Evolutionary conservation across 2,888 invertebrate genomes (phyloP), one percentile per base, ranked within the genome.

Genomic region (Lasioglossum villosulum): DNA sequence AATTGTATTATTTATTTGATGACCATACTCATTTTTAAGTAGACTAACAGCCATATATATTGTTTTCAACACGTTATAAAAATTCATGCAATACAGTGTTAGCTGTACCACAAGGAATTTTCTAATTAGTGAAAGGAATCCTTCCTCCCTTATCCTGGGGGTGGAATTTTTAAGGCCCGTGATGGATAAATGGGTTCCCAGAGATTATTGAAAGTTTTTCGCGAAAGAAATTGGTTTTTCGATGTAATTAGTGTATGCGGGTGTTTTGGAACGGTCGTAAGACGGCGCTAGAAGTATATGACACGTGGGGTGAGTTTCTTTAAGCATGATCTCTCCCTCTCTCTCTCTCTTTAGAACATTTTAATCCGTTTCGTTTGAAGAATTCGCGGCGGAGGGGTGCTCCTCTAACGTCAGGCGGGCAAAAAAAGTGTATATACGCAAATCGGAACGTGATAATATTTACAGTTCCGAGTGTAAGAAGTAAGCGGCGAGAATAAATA

Each of bases 401-500:
- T 66, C 78, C 78, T 82, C 75, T 76, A 90, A 78, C 90, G 78
- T 82, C 78, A 80, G 75, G 52, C 77, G 75, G 76, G 56, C 71
- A 75, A 79, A 80, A 82, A 84, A 85, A 86, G 80, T 83, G 84
- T 88, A 74, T 84, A 84, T 83, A 90, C 79, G 82, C 86, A 70
- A 86, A 89, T 80, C 81, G 70, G 39, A 78, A 73, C 76, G 82
- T 59, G 80, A 90, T 90, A 90, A 90, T 90, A 90, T 90, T 90
- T 90, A 90, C 76, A 88, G 83, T 80, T 79, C 76, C 78, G 66
- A 74, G 84, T 72, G 89, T 89, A 89, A 90, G 89, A 90, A 89
- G 90, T 90, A 86, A 88, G 84, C 88, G 80, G 78, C 76, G 27
- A 78, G 88, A 88, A 89, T 85, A 90, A 90, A 90, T 89, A 89